Evolutionary conservation across 2,797 vertebrate genomes (phyloP).

Genomic region (Vultur gryphus): DNA sequence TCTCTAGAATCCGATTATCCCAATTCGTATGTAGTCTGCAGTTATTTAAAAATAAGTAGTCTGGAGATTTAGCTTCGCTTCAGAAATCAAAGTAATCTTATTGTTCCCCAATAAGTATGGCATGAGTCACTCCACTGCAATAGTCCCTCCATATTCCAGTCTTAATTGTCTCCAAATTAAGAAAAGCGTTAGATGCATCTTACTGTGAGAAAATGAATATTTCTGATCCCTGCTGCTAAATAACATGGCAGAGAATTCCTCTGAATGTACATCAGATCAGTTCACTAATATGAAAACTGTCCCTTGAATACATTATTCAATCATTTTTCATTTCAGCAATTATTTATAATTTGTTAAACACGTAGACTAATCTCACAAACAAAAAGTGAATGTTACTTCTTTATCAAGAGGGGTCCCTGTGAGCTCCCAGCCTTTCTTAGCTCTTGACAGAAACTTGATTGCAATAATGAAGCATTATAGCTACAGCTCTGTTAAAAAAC

Average conservation of each 20-base stretch:
- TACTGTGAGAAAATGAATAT: slow-evolving; percentile 56
- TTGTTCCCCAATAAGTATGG: slow-evolving; percentile 39
- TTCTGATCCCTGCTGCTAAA: slow-evolving; percentile 64
- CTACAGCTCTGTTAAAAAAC: background rate
- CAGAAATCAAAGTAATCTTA: slow-evolving; percentile 57
- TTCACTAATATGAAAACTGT: slow-evolving; percentile 37
- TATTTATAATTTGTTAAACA: slow-evolving; percentile 53
- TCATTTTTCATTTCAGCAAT: slow-evolving; percentile 49
- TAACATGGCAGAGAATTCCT: slow-evolving; percentile 38
- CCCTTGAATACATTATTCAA: slow-evolving; percentile 41
- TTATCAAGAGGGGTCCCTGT: background rate
- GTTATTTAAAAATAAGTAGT: slow-evolving; percentile 65
- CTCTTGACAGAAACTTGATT: slow-evolving; percentile 28
- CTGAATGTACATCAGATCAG: slow-evolving; percentile 23
- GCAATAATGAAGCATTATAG: background rate
- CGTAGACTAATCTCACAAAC: slow-evolving; percentile 10
- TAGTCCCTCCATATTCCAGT: slow-evolving; percentile 30
- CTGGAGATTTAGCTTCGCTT: slow-evolving; percentile 59
- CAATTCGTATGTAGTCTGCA: slow-evolving; percentile 16
- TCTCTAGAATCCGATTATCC: slow-evolving; percentile 53
- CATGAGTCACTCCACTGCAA: slow-evolving; percentile 49
- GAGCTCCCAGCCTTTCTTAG: background rate
- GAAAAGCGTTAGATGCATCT: slow-evolving; percentile 54
- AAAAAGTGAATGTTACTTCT: slow-evolving; percentile 18
- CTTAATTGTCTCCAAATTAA: slow-evolving; percentile 68